Evolutionary conservation across 2,797 vertebrate genomes (phyloP).

Genomic region (Acanthornis magna): DNA sequence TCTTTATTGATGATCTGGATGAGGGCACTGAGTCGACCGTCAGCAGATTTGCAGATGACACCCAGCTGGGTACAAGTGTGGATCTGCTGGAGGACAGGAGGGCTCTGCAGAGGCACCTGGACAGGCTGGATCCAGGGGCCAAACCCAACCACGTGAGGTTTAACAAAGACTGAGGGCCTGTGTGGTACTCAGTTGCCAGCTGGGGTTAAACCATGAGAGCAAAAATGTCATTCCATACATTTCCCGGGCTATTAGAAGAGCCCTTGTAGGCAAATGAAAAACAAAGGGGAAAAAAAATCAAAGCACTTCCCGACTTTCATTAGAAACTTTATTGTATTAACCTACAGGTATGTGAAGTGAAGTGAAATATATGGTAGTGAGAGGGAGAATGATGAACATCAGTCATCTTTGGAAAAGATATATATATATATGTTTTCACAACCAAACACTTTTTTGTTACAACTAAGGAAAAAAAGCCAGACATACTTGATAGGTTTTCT

Average conservation of each 20-base stretch:
- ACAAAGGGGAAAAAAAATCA: neutral
- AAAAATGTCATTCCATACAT: neutral
- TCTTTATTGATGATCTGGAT: neutral
- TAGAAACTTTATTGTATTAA: conserved; percentile 73
- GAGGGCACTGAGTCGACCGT: neutral
- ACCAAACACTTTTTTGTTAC: conserved; percentile 28
- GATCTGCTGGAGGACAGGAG: neutral
- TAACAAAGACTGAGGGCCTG: neutral
- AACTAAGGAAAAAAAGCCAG: conserved; percentile 20
- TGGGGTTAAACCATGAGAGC: neutral
- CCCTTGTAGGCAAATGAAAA: neutral
- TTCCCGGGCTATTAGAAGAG: neutral
- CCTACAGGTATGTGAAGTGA: conserved; percentile 50
- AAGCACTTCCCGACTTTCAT: conserved; percentile 29
- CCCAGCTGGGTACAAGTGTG: no score
- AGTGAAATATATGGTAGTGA: conserved; percentile 31
- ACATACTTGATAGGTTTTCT: conserved; percentile 26
- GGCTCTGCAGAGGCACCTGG: neutral
- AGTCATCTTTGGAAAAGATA: conserved; percentile 69
- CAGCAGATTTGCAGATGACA: neutral
- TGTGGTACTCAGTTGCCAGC: neutral
- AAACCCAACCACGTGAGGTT: no score
- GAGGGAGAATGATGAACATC: conserved; percentile 40
- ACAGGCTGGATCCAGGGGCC: no score
- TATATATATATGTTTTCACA: conserved; percentile 45